phyloP scores from a whole-genome alignment of 2,888 invertebrate genomes.

The Rhamnusium bicolor region DNA sequence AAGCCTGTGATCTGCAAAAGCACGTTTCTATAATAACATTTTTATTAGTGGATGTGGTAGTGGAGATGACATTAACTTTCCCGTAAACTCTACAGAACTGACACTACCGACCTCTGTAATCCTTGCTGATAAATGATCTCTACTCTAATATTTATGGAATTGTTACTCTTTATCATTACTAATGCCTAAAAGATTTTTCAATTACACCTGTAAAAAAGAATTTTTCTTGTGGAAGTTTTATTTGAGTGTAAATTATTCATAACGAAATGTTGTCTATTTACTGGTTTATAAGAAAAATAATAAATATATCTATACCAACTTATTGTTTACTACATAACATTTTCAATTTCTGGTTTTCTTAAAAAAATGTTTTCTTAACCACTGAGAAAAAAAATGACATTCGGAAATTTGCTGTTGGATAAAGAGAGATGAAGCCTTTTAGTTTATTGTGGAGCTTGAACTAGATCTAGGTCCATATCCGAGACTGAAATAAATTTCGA shows the following conservation, averaged over 20 bases:
- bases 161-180: slow-evolving; percentile 59
- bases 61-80: slow-evolving; percentile 68
- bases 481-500: too few relatives aligned
- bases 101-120: slow-evolving; percentile 63
- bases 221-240: neutral
- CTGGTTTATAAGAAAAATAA: neutral
- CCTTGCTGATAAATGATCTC: slow-evolving; percentile 64
- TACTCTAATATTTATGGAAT: slow-evolving; percentile 63
- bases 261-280: neutral
- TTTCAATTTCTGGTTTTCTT: too few relatives aligned
- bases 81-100: slow-evolving; percentile 64
- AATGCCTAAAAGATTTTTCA: slow-evolving; percentile 7
- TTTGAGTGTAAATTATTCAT: neutral
- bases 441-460: too few relatives aligned
- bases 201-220: slow-evolving; percentile 3
- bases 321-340: too few relatives aligned
- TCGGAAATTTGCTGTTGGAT: too few relatives aligned
- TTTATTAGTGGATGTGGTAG: slow-evolving; percentile 67
- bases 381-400: too few relatives aligned
- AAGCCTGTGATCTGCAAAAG: slow-evolving; percentile 54
- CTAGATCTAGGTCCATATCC: too few relatives aligned
- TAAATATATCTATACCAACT: too few relatives aligned
- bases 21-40: slow-evolving; percentile 69
- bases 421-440: too few relatives aligned
- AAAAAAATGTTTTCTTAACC: too few relatives aligned